Conservation (phyloP, 2,888 invertebrate species). For the Rambutsinella grinnellia region DNA sequence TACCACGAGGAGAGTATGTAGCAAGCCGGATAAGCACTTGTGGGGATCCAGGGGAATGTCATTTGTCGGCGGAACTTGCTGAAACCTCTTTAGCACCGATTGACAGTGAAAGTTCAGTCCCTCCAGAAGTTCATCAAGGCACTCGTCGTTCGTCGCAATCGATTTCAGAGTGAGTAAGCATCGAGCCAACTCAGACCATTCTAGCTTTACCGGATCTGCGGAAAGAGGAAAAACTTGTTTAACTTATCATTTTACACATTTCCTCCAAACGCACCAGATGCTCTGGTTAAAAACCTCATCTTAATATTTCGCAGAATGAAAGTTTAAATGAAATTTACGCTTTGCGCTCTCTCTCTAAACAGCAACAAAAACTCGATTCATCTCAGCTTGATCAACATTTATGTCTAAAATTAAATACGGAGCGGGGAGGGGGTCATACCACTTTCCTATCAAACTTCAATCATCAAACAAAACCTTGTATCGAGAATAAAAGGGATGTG, state of each 20-base stretch:
- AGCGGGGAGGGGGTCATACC: background rate
- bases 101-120: conserved; percentile 64
- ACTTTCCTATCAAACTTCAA: background rate
- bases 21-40: conserved; percentile 64
- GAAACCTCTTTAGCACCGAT: conserved; percentile 64
- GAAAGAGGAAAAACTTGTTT: background rate
- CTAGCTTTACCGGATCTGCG: conserved; percentile 65
- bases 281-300: no score
- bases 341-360: no score
- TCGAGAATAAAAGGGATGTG: background rate
- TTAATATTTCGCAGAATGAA: background rate
- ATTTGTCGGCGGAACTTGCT: conserved; percentile 66
- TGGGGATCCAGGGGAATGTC: conserved; percentile 66
- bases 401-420: background rate
- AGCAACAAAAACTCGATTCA: background rate
- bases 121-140: conserved; percentile 66
- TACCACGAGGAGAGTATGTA: conserved; percentile 64
- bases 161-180: conserved; percentile 65
- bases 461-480: no score
- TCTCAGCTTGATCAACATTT: background rate
- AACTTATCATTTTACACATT: background rate
- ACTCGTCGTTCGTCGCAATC: conserved; percentile 66
- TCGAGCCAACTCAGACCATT: conserved; percentile 66
- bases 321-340: background rate
- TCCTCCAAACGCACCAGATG: background rate